Evolutionary conservation across 2,888 invertebrate species (phyloP).

Genomic region (Acrocera orbiculus): DNA sequence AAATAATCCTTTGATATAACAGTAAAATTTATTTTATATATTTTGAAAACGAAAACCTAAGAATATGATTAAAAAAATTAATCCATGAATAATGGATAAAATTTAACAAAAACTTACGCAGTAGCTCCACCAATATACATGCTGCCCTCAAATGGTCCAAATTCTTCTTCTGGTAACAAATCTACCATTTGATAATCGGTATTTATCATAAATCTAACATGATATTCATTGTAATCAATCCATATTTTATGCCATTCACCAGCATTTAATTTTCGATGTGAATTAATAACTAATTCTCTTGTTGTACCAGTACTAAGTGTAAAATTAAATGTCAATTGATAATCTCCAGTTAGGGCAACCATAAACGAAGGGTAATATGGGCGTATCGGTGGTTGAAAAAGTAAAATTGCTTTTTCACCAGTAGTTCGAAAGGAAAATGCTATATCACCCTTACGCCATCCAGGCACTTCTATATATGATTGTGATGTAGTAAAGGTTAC

Average conservation of each 20-base stretch:
- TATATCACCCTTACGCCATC: constrained; percentile 84
- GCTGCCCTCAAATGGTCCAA: constrained; percentile 82
- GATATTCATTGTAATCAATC: constrained; percentile 89
- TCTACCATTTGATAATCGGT: constrained; percentile 79
- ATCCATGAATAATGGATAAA: not conserved
- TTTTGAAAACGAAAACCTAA: too few relatives aligned
- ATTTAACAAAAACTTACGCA: constrained; percentile 43
- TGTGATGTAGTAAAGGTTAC: constrained; percentile 87
- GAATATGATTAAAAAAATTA: too few relatives aligned
- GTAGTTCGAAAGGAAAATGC: constrained; percentile 87
- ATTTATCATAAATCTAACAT: constrained; percentile 83
- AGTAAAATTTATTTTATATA: too few relatives aligned
- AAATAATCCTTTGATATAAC: too few relatives aligned
- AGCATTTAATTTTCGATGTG: constrained; percentile 64
- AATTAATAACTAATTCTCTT: constrained; percentile 65
- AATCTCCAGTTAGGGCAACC: constrained; percentile 77
- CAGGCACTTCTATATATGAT: constrained; percentile 82
- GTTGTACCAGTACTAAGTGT: constrained; percentile 70
- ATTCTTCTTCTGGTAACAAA: constrained; percentile 66
- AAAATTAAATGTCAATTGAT: constrained; percentile 76
- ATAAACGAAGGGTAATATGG: constrained; percentile 81
- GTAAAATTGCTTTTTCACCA: constrained; percentile 69
- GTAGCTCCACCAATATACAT: constrained; percentile 90
- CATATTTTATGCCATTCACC: constrained; percentile 94
- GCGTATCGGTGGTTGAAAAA: constrained; percentile 80